Base-by-base conservation (phyloP, 2,113 vertebrate species). In the Anarrhichthys ocellatus region DNA sequence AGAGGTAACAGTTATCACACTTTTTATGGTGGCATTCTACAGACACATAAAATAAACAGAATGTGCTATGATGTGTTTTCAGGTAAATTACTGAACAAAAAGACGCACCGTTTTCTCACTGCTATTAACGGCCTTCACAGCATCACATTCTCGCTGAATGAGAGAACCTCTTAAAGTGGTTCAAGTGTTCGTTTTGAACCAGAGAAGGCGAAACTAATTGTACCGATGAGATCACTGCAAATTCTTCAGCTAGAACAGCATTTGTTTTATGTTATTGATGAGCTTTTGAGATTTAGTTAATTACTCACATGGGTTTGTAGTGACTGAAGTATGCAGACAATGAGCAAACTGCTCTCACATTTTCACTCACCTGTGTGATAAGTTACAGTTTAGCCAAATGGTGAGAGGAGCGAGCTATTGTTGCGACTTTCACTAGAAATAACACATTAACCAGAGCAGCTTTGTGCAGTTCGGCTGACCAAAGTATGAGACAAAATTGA, bases 401-500 rank as follows among this genome's bases (percentile, higher is more conserved):
- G 74, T 78, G 64, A 80, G 81, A 81, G 46, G 54, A 82, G 64
- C 32, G 11, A 24, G 52, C 73, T 50, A 78, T 92, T 93, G 84
- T 92, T 90, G 62, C 36, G 40, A 76, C 85, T 83, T 87, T 86
- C 46, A 75, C 46, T 70, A 46, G 81, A 82, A 83, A 91, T 78
- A 77, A 88, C 52, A 85, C 62, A 88, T 88, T 86, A 87, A 89
- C 89, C 36, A 32, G 67, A 86, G 78, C 58, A 61, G 76, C 83
- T 90, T 90, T 91, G 78, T 87, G 75, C 66, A 76, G 80, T 82
- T 83, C 6, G 61, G 73, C 58, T 73, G 50, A 78, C 44, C 54
- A 1, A 66, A 78, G 81, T 80, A 83, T 59, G 24, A 81, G 81
- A 56, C 61, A 83, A 93, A 94, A 93, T 94, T 91, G 40, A 94